These are phyloP conservation scores for Leguminivora glycinivorella DNA, from an alignment of 1,140 invertebrate species.

Conservation along the genomic window DNA sequence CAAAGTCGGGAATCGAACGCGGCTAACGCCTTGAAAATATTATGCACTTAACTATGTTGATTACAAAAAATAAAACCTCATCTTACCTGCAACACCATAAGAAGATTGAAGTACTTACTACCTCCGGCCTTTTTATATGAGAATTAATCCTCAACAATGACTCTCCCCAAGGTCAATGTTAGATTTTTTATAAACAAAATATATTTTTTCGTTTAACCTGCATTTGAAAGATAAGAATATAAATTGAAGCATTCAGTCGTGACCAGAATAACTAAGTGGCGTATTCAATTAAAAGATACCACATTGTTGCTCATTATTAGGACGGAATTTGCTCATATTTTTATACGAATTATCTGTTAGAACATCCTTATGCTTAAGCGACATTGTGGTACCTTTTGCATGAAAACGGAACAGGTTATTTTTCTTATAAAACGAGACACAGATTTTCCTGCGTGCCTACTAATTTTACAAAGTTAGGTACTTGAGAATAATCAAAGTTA, in stretches of 20 bases:
- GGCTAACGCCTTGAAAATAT: no score
- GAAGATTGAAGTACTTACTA: background rate
- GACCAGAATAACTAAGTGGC: background rate
- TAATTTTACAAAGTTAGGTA: background rate
- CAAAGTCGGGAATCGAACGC: no score
- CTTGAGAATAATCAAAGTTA: background rate
- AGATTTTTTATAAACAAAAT: background rate
- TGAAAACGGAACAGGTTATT: no score
- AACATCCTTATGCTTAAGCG: no score
- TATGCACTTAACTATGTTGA: no score
- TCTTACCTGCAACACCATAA: background rate
- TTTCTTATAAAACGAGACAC: background rate
- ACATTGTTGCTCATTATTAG: no score
- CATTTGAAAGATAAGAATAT: slow-evolving; percentile 15
- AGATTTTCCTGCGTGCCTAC: background rate
- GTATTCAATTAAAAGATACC: no score
- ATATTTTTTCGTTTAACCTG: background rate
- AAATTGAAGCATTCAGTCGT: background rate
- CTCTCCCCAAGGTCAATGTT: background rate
- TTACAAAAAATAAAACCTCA: background rate
- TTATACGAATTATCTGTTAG: no score
- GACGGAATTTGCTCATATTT: no score
- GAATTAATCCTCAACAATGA: background rate
- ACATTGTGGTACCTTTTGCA: no score
- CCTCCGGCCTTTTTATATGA: background rate